These are phyloP conservation scores for Lophius americanus DNA, from an alignment of 2,797 vertebrate genomes.

Conservation along the genomic window DNA sequence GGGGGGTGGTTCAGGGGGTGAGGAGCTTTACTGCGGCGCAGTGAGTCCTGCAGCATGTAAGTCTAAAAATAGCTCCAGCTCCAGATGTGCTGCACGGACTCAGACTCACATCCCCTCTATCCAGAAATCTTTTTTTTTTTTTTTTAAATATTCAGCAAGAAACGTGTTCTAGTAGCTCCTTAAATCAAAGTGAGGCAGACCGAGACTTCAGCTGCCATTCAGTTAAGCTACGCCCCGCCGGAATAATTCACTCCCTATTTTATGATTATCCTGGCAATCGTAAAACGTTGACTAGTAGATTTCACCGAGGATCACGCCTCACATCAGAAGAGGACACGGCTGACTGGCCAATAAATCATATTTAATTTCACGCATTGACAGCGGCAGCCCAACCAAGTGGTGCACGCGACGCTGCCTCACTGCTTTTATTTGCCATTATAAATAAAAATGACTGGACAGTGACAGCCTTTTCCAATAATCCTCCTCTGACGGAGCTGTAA, in stretches of 20 bases:
- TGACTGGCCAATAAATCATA: conserved; percentile 25
- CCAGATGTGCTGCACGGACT: conserved; percentile 9
- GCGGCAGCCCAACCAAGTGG: conserved; percentile 25
- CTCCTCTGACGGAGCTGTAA: conserved; percentile 55
- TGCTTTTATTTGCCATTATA: conserved; percentile 45
- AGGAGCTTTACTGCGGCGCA: conserved; percentile 38
- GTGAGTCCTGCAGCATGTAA: conserved; percentile 45
- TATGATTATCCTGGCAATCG: conserved; percentile 30
- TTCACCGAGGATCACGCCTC: conserved; percentile 17
- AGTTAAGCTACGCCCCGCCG: conserved; percentile 22
- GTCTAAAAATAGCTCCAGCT: conserved; percentile 63
- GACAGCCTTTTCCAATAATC: conserved; percentile 66
- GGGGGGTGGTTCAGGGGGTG: background rate
- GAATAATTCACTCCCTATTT: conserved; percentile 27
- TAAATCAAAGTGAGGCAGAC: conserved; percentile 16
- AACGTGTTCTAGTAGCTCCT: conserved; percentile 20
- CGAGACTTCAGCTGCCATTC: conserved; percentile 14
- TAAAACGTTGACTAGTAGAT: conserved; percentile 29
- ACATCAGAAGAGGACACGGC: conserved; percentile 10
- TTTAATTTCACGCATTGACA: conserved; percentile 28
- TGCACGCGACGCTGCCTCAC: conserved; percentile 10
- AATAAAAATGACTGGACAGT: conserved; percentile 38
- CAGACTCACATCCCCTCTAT: background rate
- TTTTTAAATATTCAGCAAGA: conserved; percentile 5
- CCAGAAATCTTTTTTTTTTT: no score